Conservation (phyloP, 2,113 vertebrate genomes). For the Oenanthe melanoleuca region DNA sequence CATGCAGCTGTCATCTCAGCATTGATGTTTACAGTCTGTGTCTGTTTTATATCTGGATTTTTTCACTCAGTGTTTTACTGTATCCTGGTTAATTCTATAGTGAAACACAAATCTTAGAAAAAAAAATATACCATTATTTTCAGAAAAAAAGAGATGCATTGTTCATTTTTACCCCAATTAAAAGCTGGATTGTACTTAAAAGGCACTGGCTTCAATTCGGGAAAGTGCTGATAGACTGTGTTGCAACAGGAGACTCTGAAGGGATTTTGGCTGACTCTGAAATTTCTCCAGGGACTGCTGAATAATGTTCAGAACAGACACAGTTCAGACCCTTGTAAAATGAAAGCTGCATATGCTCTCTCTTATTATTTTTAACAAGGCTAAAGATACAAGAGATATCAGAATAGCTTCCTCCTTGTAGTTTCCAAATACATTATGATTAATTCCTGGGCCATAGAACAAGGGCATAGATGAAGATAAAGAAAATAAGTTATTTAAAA, state of each 20-base stretch:
- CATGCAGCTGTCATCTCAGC: neutral
- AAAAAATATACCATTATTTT: neutral
- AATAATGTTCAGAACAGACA: slow-evolving; percentile 31
- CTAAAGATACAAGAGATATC: slow-evolving; percentile 1
- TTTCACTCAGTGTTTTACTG: neutral
- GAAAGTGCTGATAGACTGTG: slow-evolving; percentile 19
- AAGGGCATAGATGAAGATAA: neutral
- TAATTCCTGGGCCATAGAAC: neutral
- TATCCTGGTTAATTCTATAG: neutral
- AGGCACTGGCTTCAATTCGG: neutral
- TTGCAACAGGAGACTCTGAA: slow-evolving; percentile 29
- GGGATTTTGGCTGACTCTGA: slow-evolving; percentile 14
- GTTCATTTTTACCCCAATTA: slow-evolving; percentile 15
- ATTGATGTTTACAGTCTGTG: neutral
- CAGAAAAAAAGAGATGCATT: neutral
- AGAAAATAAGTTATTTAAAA: neutral
- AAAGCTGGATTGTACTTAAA: slow-evolving; percentile 25
- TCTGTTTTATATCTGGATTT: neutral
- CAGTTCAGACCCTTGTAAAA: slow-evolving; percentile 15
- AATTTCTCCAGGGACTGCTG: slow-evolving; percentile 41
- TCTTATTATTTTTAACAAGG: slow-evolving; percentile 32
- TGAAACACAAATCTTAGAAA: neutral
- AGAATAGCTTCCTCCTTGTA: neutral
- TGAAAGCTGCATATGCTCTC: slow-evolving; percentile 19
- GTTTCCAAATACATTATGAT: neutral